Percentiles rank a stretch among this genome's conserved stretches.
Conservation (phyloP, 1,140 invertebrate genomes). For the Orius insidiosus region DNA sequence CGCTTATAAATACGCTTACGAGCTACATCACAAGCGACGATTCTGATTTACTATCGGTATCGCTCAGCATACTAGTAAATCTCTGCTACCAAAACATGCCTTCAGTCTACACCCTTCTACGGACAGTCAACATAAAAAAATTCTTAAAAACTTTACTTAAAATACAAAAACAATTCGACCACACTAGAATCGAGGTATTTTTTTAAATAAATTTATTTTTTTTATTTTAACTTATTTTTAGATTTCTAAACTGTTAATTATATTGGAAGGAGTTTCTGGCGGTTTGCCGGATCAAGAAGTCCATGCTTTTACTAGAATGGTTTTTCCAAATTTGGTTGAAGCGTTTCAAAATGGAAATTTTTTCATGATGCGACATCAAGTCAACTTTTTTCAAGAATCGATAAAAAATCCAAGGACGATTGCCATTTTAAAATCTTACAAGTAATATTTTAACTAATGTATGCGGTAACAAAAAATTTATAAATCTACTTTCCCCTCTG, state of each 20-base stretch:
- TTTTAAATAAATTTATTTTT: not conserved
- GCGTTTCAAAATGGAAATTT: constrained; percentile 30
- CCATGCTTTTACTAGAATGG: constrained; percentile 29
- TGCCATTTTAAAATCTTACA: too few relatives aligned
- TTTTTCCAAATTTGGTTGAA: constrained; percentile 30
- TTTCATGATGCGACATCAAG: constrained; percentile 30
- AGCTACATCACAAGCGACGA: constrained; percentile 39
- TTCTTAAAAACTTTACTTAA: constrained; percentile 36
- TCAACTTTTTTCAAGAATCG: constrained; percentile 35
- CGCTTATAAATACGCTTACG: constrained; percentile 39
- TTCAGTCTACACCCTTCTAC: constrained; percentile 43
- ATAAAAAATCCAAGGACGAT: too few relatives aligned
- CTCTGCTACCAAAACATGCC: constrained; percentile 50
- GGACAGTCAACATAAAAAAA: constrained; percentile 41
- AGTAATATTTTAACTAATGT: too few relatives aligned
- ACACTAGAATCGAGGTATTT: constrained; percentile 14
- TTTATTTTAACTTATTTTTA: constrained; percentile 21
- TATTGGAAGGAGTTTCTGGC: constrained; percentile 32
- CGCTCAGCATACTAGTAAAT: constrained; percentile 49
- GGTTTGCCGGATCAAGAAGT: constrained; percentile 31
- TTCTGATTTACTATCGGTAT: constrained; percentile 35
- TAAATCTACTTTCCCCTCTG: too few relatives aligned
- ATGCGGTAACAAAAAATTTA: too few relatives aligned
- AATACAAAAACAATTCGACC: constrained; percentile 26
- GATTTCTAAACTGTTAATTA: constrained; percentile 35